Base-by-base conservation (phyloP, 1,140 invertebrate species). In the Macrotrachela quadricornifera region DNA sequence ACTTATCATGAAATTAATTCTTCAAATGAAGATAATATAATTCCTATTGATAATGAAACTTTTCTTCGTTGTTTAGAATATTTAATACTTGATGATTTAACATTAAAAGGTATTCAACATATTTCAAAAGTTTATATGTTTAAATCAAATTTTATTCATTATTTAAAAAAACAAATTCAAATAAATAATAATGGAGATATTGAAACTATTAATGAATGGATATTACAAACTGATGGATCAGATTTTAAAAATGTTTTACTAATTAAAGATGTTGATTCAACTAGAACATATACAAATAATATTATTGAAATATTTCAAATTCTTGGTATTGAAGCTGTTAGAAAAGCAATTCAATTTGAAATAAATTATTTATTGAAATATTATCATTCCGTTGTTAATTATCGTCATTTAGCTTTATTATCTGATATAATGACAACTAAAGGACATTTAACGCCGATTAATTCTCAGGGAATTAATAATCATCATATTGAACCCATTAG, bases 371-470 rank as follows among this genome's bases (percentile, higher is more conserved):
- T 99, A 18, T 77, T 99, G 61, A 85, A 90, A 64, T 99, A 99
- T 73, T 96, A 99, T 62, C 92, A 94, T 63, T 79, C 96, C 21
- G 99, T 99, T 72, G 94, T 99, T 61, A 99, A 99, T 74, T 99
- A 99, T 68, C 82, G 94, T 36, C 94, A 99, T 75, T 77, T 99
- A 66, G 88, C 94, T 10, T 77, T 99, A 65, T 78, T 99, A 63
- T 99, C 94, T 75, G 94, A 99, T 68, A 90, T 97, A 0, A 99
- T 99, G 92, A 99, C 94, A 10, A 88, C 90, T 14, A 99, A 97
- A 73, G 94, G 94, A 68, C 91, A 99, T 74, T 76, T 99, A 61
- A 99, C 99, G 94, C 92, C 94, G 57, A 99, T 99, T 62, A 99
- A 94, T 45, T 85, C 94, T 77, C 94, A 99, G 73, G 94, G 94